Base-by-base conservation (phyloP, 2,888 invertebrate genomes). In the Drosophila kuntzei region DNA sequence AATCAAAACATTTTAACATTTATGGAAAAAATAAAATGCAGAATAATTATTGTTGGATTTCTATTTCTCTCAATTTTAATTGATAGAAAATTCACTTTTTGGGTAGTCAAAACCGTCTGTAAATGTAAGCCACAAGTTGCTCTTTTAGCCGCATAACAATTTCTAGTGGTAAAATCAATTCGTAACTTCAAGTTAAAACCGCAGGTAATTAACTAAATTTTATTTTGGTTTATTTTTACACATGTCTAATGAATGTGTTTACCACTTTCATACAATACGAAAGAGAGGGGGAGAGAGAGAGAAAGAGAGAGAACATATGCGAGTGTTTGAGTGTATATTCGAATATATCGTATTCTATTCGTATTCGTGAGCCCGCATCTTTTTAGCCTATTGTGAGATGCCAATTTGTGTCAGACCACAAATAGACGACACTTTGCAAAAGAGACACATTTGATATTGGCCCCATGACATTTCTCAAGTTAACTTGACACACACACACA, bases 391-490 rank as follows among this genome's bases (percentile, higher is more conserved):
- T 78, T 77, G 62, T 61, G 54, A 64, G 64, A 47, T 65, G 80
- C 51, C 81, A 81, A 82, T 87, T 82, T 82, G 82, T 50, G 88
- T 67, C 67, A 79, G 63, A 69, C 86, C 88, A 49, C 82, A 87
- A 71, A 67, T 71, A 81, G 71, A 70, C 69, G 76, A 64, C 58
- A 74, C 60, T 79, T 53, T 29, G 32, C 44, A 37, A 63, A 44
- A 44, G 43, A 62, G 71, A 77, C 66, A 50, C 71, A 84, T 77
- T 71, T 71, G 68, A 78, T 85, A 81, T 84, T 71, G 71, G 80
- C 79, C 87, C 79, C 87, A 67, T 87, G 86, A 85, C 83, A 88
- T 87, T 82, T 72, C 79, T 71, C 70, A 72, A 79, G 64, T 47
- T 68, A 53, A 68, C 79, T 74, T 50, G 27, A 41, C 63, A 46